These are phyloP conservation scores for Acleris laterana DNA, from an alignment of 2,888 invertebrate genomes.

Conservation along the genomic window DNA sequence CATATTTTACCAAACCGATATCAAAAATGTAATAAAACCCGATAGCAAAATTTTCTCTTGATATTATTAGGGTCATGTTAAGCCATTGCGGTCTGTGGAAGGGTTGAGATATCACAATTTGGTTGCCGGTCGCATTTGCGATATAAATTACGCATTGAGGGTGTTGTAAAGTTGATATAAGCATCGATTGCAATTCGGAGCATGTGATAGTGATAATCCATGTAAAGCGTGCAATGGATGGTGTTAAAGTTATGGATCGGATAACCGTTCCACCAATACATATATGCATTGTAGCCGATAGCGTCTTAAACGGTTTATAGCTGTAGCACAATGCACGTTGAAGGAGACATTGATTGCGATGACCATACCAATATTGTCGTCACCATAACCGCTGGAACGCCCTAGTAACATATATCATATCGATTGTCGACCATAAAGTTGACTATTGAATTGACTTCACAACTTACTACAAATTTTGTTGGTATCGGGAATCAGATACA, in stretches of 20 bases:
- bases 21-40: conserved; percentile 5
- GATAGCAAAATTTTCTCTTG: conserved; percentile 10
- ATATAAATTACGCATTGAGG: conserved; percentile 28
- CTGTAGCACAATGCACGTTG: no score
- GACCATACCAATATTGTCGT: no score
- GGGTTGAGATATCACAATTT: conserved; percentile 19
- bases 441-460: no score
- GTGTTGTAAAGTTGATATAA: conserved; percentile 21
- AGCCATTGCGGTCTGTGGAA: conserved; percentile 20
- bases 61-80: conserved; percentile 18
- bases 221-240: conserved; percentile 4
- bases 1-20: conserved; percentile 9
- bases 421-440: no score
- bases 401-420: no score
- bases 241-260: conserved; percentile 4
- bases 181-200: conserved; percentile 2
- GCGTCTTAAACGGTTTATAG: no score
- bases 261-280: not conserved
- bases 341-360: no score
- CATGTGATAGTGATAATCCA: conserved; percentile 7
- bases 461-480: no score
- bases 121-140: conserved; percentile 16
- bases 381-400: no score
- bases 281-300: no score
- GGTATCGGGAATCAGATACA: no score